A percentile compares a stretch with the other conserved stretches of the same genome.
These are phyloP conservation scores for Epiblema foenella DNA, from an alignment of 2,888 invertebrate species.

Conservation along the genomic window DNA sequence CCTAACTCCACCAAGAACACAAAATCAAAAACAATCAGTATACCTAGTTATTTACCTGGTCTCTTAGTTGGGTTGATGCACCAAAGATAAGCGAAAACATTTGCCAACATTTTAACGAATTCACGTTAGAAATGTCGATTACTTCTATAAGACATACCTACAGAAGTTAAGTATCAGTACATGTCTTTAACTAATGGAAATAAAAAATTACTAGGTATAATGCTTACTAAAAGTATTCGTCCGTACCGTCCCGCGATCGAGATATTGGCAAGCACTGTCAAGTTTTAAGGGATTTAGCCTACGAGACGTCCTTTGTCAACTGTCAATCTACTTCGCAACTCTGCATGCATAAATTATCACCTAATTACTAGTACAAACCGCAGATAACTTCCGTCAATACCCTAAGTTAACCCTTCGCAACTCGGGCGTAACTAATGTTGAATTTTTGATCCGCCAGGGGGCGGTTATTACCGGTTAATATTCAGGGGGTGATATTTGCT, in stretches of 20 bases:
- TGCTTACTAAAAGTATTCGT: too few relatives aligned
- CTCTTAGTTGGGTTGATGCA: background rate
- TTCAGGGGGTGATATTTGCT: constrained; percentile 65
- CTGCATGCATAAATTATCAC: constrained; percentile 32
- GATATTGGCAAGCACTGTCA: too few relatives aligned
- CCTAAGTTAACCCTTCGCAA: constrained; percentile 64
- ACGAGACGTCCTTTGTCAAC: constrained; percentile 7
- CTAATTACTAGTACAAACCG: constrained; percentile 27
- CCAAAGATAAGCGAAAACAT: background rate
- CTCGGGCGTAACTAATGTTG: constrained; percentile 71
- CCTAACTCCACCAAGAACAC: too few relatives aligned
- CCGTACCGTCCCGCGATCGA: too few relatives aligned
- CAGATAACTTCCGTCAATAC: constrained; percentile 39
- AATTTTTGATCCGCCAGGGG: constrained; percentile 70
- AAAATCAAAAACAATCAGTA: too few relatives aligned
- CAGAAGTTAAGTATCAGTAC: too few relatives aligned
- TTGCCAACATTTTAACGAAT: too few relatives aligned
- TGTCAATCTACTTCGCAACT: constrained; percentile 22
- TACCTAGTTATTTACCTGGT: too few relatives aligned
- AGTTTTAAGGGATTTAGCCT: background rate
- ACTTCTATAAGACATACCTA: too few relatives aligned
- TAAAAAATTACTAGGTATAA: too few relatives aligned
- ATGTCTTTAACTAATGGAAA: too few relatives aligned
- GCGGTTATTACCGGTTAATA: constrained; percentile 78
- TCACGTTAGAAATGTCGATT: too few relatives aligned